Evolutionary conservation across 2,797 vertebrate species (phyloP).

Genomic region (Alectoris magna): DNA sequence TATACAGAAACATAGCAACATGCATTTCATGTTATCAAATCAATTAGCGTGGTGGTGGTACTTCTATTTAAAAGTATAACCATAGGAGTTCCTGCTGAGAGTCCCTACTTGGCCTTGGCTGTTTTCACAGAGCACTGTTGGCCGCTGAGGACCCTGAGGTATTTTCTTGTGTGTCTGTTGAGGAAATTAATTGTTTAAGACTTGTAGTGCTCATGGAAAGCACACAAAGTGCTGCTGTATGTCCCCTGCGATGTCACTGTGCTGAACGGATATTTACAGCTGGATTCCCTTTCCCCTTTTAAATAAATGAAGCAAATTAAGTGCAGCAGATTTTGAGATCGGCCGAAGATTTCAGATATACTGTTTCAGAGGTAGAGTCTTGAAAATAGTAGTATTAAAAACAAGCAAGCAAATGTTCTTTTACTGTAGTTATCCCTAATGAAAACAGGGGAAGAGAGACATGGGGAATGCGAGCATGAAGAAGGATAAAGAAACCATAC

Average conservation of each 20-base stretch:
- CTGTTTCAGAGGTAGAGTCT: not conserved
- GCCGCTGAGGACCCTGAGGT: not conserved
- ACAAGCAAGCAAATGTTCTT: not conserved
- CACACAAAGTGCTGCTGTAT: not conserved
- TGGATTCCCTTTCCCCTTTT: not conserved
- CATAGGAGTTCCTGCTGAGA: not conserved
- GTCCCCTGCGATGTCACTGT: not conserved
- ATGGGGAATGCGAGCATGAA: not conserved
- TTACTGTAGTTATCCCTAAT: not conserved
- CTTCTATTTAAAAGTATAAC: not conserved
- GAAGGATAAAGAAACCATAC: not conserved
- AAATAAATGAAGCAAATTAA: not conserved
- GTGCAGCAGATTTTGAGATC: not conserved
- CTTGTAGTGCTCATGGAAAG: not conserved
- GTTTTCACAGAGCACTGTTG: not conserved
- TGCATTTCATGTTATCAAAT: not conserved
- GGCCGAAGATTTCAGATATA: not conserved
- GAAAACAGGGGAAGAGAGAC: not conserved
- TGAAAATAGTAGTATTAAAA: not conserved
- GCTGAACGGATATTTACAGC: not conserved
- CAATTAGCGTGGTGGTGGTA: not conserved
- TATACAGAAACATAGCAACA: not conserved
- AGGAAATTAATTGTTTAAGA: not conserved
- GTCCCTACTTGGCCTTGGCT: not conserved
- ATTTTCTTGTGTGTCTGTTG: not conserved